These are phyloP conservation scores for Varecia variegata DNA, from an alignment of 2,797 vertebrate species.

Conservation along the genomic window DNA sequence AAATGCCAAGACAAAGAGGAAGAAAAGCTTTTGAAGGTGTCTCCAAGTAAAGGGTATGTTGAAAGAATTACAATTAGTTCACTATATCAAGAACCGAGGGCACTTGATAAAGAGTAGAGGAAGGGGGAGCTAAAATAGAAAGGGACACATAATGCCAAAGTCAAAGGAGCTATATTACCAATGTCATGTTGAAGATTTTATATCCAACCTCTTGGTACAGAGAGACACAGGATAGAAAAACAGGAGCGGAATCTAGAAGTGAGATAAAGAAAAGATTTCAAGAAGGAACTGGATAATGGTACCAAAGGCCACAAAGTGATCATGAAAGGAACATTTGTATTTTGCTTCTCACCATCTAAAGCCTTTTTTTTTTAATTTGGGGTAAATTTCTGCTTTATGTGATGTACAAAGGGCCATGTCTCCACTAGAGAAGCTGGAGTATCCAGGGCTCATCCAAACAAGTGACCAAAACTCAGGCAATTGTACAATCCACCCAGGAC, in stretches of 20 bases:
- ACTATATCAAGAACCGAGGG: background rate
- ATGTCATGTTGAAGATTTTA: background rate
- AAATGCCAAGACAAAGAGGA: background rate
- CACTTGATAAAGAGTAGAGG: background rate
- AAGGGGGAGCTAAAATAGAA: background rate
- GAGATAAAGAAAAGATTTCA: background rate
- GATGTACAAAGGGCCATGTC: background rate
- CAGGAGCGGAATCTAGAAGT: background rate
- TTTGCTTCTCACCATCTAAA: conserved; percentile 23
- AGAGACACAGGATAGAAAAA: background rate
- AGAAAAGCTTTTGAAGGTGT: background rate
- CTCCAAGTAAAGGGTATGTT: background rate
- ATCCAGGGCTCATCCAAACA: background rate
- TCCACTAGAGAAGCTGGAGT: background rate
- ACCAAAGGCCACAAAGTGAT: background rate
- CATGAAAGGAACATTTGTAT: background rate
- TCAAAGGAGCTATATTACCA: background rate
- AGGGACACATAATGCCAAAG: background rate
- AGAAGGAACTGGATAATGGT: background rate
- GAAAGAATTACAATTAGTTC: background rate
- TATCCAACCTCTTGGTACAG: background rate
- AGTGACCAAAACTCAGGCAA: background rate
- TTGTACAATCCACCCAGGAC: background rate
- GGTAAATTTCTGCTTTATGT: background rate
- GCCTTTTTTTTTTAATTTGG: background rate